Percentiles rank a stretch among this genome's conserved stretches.
These are phyloP conservation scores for Pelochelys cantorii DNA, from an alignment of 2,797 vertebrate species.

Conservation along the genomic window DNA sequence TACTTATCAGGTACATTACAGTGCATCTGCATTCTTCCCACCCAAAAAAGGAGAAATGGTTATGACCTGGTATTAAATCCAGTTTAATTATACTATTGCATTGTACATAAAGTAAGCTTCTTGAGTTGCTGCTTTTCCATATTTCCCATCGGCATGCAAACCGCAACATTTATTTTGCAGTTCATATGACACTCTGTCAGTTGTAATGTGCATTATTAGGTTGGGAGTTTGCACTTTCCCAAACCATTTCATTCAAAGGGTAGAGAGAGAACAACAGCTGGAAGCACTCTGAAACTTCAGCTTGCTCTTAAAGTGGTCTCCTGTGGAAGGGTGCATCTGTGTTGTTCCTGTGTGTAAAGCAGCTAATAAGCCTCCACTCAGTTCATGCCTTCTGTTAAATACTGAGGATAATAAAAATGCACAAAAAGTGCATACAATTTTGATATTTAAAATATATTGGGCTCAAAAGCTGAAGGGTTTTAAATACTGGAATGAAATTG, in stretches of 20 bases:
- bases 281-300: slow-evolving; percentile 23
- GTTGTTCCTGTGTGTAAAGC: neutral
- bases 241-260: slow-evolving; percentile 46
- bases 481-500: neutral
- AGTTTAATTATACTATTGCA: slow-evolving; percentile 17
- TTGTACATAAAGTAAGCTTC: slow-evolving; percentile 26
- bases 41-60: slow-evolving; percentile 11
- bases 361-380: neutral
- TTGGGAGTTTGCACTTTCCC: slow-evolving; percentile 47
- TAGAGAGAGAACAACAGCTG: neutral
- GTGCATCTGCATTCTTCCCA: slow-evolving; percentile 26
- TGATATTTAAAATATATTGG: neutral
- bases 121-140: slow-evolving; percentile 46
- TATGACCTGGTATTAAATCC: slow-evolving; percentile 15
- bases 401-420: slow-evolving; percentile 22
- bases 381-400: slow-evolving; percentile 15
- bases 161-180: slow-evolving; percentile 49
- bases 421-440: neutral
- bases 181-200: slow-evolving; percentile 51
- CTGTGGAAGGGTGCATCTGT: neutral
- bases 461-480: neutral
- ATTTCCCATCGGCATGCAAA: slow-evolving; percentile 65
- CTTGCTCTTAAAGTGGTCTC: neutral
- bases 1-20: slow-evolving; percentile 19
- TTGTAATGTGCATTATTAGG: slow-evolving; percentile 50